phyloP scores from a whole-genome alignment of 2,113 vertebrate species.

The Nothoprocta perdicaria region DNA sequence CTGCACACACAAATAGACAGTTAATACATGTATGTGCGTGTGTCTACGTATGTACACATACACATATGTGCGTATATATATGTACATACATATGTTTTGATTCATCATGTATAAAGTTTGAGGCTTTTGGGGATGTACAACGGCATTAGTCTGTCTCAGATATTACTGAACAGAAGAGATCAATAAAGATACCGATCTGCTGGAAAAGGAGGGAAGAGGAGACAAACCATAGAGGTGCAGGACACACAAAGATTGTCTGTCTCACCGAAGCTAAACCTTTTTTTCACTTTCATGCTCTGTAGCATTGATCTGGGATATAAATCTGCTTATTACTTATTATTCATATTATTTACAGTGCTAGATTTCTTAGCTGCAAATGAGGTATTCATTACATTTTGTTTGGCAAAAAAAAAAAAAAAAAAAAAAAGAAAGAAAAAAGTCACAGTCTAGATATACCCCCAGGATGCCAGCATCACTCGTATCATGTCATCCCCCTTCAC shows the following conservation, averaged over 20 bases:
- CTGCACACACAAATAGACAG: slow-evolving; percentile 3
- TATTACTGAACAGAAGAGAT: background rate
- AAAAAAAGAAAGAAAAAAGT: background rate
- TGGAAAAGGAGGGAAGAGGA: background rate
- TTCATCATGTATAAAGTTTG: background rate
- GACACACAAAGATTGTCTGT: background rate
- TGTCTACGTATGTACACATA: too few relatives aligned
- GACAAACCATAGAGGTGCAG: background rate
- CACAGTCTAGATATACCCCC: background rate
- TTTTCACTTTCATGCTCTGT: background rate
- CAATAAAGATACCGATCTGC: background rate
- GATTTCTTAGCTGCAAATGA: background rate
- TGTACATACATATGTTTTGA: too few relatives aligned
- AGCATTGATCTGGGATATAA: background rate
- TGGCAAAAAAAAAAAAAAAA: background rate
- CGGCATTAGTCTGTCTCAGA: background rate
- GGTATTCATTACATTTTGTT: background rate
- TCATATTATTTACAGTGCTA: background rate
- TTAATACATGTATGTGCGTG: background rate
- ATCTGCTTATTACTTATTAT: slow-evolving; percentile 54
- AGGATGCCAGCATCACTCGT: background rate
- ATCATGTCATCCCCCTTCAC: fast-evolving
- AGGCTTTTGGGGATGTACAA: slow-evolving; percentile 2
- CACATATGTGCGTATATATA: too few relatives aligned
- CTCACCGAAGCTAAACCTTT: background rate